Percentiles rank a stretch among this genome's conserved stretches.
Conservation (phyloP, 2,888 invertebrate species). For the Alviniconcha strummeri region DNA sequence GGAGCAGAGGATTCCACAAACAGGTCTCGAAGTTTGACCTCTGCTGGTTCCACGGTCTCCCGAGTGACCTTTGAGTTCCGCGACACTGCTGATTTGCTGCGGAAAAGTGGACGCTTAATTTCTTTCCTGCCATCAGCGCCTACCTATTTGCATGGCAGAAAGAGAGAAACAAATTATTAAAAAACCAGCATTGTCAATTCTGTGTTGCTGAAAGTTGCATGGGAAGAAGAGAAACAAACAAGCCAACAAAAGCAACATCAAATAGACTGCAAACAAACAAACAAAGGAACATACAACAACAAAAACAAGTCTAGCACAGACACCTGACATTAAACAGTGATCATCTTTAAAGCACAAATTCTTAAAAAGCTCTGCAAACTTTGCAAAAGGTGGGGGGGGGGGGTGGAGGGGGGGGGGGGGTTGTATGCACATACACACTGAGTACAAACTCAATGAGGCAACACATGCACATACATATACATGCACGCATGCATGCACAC, state of each 20-base stretch:
- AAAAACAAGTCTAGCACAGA: neutral
- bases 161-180: neutral
- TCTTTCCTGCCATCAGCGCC: slow-evolving; percentile 10
- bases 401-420: no score
- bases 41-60: slow-evolving; percentile 16
- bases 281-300: neutral
- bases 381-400: no score
- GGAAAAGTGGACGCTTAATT: neutral
- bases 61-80: neutral
- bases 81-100: neutral
- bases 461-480: no score
- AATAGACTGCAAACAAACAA: neutral
- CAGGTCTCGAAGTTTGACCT: slow-evolving; percentile 25
- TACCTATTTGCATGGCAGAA: neutral
- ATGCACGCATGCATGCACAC: no score
- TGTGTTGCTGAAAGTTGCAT: no score
- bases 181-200: neutral
- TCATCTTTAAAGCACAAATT: no score
- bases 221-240: neutral
- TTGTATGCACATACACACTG: no score
- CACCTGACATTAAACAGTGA: neutral
- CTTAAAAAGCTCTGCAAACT: no score
- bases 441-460: no score
- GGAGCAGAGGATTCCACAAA: slow-evolving; percentile 1
- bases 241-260: no score